Evolutionary conservation across 2,888 invertebrate species (phyloP).

Genomic region (Phrixothrix hirtus): DNA sequence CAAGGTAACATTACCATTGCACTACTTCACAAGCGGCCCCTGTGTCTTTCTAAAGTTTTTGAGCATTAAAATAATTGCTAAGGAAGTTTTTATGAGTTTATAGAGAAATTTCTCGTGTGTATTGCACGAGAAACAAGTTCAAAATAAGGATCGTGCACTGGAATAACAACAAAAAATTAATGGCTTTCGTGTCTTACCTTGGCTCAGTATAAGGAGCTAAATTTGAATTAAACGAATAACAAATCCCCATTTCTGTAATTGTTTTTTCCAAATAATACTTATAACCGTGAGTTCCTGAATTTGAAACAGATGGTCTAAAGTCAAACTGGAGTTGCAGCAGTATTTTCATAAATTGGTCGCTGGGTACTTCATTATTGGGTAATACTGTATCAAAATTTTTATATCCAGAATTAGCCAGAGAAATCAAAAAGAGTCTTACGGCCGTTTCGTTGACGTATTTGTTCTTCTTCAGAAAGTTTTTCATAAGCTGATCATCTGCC

Average conservation of each 20-base stretch:
- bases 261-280: conserved; percentile 59
- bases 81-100: too few relatives aligned
- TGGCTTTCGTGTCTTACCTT: conserved; percentile 53
- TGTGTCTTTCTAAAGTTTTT: too few relatives aligned
- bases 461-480: conserved; percentile 55
- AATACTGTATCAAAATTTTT: conserved; percentile 63
- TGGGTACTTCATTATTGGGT: conserved; percentile 59
- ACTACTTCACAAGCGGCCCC: too few relatives aligned
- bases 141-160: too few relatives aligned
- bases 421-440: conserved; percentile 61
- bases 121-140: too few relatives aligned
- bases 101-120: too few relatives aligned
- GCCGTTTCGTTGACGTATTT: conserved; percentile 56
- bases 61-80: too few relatives aligned
- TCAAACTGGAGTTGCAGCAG: conserved; percentile 59
- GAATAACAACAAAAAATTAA: neutral
- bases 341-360: conserved; percentile 63
- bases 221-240: conserved; percentile 70
- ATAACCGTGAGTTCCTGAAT: conserved; percentile 45
- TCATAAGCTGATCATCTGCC: conserved; percentile 61
- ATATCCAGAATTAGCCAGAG: conserved; percentile 64
- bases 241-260: conserved; percentile 71
- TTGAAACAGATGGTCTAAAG: conserved; percentile 58
- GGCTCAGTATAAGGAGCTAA: conserved; percentile 65
- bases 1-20: too few relatives aligned